A percentile compares a stretch with the other conserved stretches of the same genome.
Evolutionary conservation across 2,113 vertebrate genomes (phyloP).

Genomic region (Cottus gobio): DNA sequence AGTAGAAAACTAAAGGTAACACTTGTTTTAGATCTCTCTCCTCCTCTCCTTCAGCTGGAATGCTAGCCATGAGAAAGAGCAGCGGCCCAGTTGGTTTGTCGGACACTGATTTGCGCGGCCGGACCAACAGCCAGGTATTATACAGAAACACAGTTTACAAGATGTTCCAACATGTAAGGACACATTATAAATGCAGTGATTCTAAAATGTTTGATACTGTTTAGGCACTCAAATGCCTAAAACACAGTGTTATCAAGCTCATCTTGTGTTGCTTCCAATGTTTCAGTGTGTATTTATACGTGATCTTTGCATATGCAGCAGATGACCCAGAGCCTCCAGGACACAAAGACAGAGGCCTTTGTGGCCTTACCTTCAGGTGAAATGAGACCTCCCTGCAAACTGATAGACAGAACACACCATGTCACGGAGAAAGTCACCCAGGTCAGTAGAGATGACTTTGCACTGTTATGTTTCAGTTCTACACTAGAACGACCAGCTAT

Average conservation of each 20-base stretch:
- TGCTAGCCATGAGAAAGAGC: slow-evolving; percentile 79
- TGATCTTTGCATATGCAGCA: background rate
- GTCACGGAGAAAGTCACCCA: slow-evolving; percentile 95
- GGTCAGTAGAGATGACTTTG: slow-evolving; percentile 71
- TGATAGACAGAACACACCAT: slow-evolving; percentile 91
- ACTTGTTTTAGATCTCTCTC: too few species aligned
- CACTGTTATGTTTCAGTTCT: background rate
- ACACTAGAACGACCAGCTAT: background rate
- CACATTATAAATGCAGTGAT: background rate
- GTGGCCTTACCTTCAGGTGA: slow-evolving; percentile 84
- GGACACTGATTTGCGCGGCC: slow-evolving; percentile 87
- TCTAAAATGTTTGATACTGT: background rate
- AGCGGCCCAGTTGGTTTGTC: slow-evolving; percentile 87
- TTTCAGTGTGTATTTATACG: background rate
- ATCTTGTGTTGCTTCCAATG: background rate
- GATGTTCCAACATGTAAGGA: background rate
- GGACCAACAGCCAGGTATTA: slow-evolving; percentile 85
- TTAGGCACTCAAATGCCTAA: background rate
- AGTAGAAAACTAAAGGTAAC: too few species aligned
- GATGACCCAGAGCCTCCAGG: slow-evolving; percentile 68
- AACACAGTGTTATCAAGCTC: background rate
- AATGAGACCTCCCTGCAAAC: slow-evolving; percentile 89
- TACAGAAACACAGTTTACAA: slow-evolving; percentile 37
- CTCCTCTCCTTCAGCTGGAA: slow-evolving; percentile 69
- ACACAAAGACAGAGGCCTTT: slow-evolving; percentile 85